Evolutionary conservation across 1,140 invertebrate species (phyloP), one percentile per base, ranked within the genome.

Genomic region (Lasaia peninsularis): DNA sequence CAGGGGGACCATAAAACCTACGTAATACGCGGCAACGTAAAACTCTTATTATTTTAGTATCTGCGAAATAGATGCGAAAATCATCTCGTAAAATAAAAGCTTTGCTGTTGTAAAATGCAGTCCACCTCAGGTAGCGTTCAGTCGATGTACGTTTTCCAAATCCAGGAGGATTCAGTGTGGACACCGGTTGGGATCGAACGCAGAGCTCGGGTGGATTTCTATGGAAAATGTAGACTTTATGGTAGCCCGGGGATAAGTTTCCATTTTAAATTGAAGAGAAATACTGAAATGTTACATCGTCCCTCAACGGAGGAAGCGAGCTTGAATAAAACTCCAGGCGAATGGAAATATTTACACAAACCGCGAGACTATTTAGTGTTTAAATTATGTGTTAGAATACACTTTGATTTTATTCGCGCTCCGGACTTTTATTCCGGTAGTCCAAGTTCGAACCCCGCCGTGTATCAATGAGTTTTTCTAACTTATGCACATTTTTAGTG

Each of bases 21-120:
- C 79, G 84, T 88, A 86, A 86, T 86, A 83, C 77, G 80, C 73
- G 83, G 77, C 75, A 71, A 86, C 79, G 74, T 85, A 86, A 84
- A 86, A 83, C 78, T 86, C 79, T 86, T 88, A 88, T 86, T 88
- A 88, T 86, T 88, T 84, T 86, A 86, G 82, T 88, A 86, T 86
- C 81, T 86, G 81, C 70, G 80, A 86, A 86, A 86, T 78, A 69
- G 77, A 77, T 75, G 75, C 70, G 75, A 77, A 78, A 83, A 85
- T 86, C 82, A 84, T 86, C 77, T 84, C 80, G 74, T 88, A 83
- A 88, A 88, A 86, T 83, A 84, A 86, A 86, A 86, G 73, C n/a
- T n/a, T n/a, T n/a, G n/a, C 73, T 80, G 77, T 64, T 72, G 73
- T 76, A 73, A 80, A 71, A 83, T 77, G 78, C 77, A 80, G 73